Evolutionary conservation across 2,797 vertebrate genomes (phyloP).

Genomic region (Aeoliscus strigatus): DNA sequence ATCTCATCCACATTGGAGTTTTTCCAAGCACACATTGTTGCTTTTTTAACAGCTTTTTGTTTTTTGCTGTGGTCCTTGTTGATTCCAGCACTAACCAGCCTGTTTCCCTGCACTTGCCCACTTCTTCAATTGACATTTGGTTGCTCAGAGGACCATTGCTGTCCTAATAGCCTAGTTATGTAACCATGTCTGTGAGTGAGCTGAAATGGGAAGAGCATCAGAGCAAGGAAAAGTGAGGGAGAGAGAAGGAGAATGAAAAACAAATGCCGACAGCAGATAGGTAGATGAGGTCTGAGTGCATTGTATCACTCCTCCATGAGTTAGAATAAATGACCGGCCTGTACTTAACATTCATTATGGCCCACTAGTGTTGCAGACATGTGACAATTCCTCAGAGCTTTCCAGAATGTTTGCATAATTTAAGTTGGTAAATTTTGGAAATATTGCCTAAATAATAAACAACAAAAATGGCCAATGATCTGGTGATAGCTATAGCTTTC

Average conservation of each 20-base stretch:
- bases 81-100: constrained; percentile 13
- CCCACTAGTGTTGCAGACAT: too few relatives aligned
- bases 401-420: too few relatives aligned
- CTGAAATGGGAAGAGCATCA: constrained; percentile 34
- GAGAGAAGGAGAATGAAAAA: constrained; percentile 13
- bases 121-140: constrained; percentile 54
- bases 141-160: constrained; percentile 39
- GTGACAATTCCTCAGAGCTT: too few relatives aligned
- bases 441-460: too few relatives aligned
- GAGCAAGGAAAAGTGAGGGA: constrained; percentile 10
- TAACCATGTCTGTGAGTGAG: constrained; percentile 48
- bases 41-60: constrained; percentile 23
- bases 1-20: too few relatives aligned
- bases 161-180: constrained; percentile 56
- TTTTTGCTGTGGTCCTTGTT: constrained; percentile 12
- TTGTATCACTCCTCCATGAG: too few relatives aligned
- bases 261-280: constrained; percentile 23
- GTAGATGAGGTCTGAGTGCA: constrained; percentile 18
- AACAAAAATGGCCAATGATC: too few relatives aligned
- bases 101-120: constrained; percentile 18
- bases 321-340: too few relatives aligned
- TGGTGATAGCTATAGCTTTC: too few relatives aligned
- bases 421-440: too few relatives aligned
- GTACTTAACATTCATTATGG: too few relatives aligned
- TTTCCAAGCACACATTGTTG: too few relatives aligned